Percentiles rank a stretch among this genome's conserved stretches.
phyloP scores from a whole-genome alignment of 2,797 vertebrate genomes.

The Hypotaenidia okinawae region DNA sequence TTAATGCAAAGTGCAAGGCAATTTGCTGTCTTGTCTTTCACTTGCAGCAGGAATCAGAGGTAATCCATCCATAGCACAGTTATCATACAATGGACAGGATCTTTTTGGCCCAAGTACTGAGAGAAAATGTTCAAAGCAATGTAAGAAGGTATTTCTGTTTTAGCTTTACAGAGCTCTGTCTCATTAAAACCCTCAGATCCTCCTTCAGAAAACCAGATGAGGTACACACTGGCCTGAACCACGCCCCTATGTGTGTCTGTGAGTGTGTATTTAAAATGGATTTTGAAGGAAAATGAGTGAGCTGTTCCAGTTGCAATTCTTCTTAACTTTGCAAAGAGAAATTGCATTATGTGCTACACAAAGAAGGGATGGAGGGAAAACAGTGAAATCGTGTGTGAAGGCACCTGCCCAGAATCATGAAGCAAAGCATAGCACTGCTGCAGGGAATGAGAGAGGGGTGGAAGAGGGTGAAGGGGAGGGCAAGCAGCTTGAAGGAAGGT shows the following conservation, averaged over 20 bases:
- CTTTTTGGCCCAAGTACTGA: background rate
- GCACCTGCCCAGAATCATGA: background rate
- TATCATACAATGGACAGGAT: background rate
- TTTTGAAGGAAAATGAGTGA: background rate
- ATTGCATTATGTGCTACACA: background rate
- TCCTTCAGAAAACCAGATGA: background rate
- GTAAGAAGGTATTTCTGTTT: background rate
- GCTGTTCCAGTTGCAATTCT: background rate
- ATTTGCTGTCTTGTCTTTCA: background rate
- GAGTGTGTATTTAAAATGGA: background rate
- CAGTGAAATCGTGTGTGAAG: accelerated
- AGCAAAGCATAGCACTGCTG: background rate
- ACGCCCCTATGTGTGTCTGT: accelerated
- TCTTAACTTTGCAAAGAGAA: background rate
- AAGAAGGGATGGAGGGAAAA: background rate
- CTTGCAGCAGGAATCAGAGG: background rate
- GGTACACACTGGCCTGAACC: background rate
- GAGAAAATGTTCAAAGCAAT: background rate
- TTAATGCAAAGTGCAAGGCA: background rate
- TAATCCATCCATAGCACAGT: background rate
- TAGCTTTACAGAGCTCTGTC: background rate
- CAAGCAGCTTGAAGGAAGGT: background rate
- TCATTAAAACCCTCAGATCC: background rate
- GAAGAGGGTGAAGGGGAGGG: background rate
- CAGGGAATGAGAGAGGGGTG: background rate